Evolutionary conservation across 2,113 vertebrate genomes (phyloP).

Genomic region (Terrapene triunguis): DNA sequence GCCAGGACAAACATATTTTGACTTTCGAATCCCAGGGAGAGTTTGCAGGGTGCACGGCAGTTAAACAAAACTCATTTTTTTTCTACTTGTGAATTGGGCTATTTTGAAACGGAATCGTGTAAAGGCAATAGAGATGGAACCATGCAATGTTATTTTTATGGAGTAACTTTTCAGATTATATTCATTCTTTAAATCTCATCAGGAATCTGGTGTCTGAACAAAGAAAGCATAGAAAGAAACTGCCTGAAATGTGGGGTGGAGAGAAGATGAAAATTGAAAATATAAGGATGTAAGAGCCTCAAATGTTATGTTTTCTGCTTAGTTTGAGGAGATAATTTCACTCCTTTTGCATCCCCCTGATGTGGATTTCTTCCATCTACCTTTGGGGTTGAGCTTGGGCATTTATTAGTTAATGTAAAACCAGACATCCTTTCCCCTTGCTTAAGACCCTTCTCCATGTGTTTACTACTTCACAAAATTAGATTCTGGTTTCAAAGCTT

Average conservation of each 20-base stretch:
- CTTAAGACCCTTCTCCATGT: background rate
- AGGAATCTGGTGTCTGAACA: background rate
- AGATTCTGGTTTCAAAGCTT: background rate
- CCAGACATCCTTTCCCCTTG: accelerated
- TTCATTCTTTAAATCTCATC: background rate
- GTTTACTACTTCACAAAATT: background rate
- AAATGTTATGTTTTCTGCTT: background rate
- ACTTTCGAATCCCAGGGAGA: accelerated
- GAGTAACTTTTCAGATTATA: background rate
- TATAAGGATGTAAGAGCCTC: background rate
- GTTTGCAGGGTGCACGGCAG: background rate
- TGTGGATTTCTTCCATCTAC: background rate
- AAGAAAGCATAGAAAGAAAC: background rate
- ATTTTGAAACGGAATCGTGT: background rate
- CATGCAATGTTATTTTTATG: background rate
- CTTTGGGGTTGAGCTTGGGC: background rate
- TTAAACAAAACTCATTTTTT: background rate
- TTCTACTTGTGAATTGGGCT: background rate
- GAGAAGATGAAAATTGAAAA: background rate
- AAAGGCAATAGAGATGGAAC: background rate
- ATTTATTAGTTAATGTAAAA: background rate
- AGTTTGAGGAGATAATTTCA: background rate
- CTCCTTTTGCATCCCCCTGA: background rate
- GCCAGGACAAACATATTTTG: background rate
- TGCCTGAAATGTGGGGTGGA: background rate